phyloP scores from a whole-genome alignment of 2,113 vertebrate genomes.

The Zosterops hypoxanthus region DNA sequence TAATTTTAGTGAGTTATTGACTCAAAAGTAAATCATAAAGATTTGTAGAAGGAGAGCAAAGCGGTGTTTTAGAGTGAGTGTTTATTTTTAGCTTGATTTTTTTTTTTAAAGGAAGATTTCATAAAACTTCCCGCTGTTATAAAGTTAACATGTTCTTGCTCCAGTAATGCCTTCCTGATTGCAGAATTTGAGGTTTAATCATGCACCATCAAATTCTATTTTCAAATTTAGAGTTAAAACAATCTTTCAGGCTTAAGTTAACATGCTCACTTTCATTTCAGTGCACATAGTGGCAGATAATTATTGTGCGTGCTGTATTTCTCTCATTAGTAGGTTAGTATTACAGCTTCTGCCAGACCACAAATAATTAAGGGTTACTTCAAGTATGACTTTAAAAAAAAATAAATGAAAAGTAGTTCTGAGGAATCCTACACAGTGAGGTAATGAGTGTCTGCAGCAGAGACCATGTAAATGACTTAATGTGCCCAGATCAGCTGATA shows the following conservation, averaged over 20 bases:
- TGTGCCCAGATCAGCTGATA: background rate
- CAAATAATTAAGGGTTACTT: constrained; percentile 39
- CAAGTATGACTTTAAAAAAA: background rate
- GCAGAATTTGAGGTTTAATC: constrained; percentile 19
- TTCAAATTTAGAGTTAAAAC: constrained; percentile 21
- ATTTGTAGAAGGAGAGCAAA: constrained; percentile 41
- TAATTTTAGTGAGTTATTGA: constrained; percentile 64
- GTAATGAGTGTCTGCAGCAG: background rate
- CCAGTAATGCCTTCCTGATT: background rate
- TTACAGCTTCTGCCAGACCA: constrained; percentile 33
- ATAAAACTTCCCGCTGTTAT: background rate
- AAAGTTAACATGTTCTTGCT: background rate
- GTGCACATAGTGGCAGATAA: background rate
- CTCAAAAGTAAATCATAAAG: constrained; percentile 57
- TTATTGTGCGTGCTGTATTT: constrained; percentile 1
- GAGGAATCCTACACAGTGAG: background rate
- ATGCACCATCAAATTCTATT: constrained; percentile 32
- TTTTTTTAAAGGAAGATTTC: background rate
- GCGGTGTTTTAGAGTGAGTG: background rate
- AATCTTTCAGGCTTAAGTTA: background rate
- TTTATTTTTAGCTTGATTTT: background rate
- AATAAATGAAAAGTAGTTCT: background rate
- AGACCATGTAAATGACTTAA: background rate
- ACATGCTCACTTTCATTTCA: constrained; percentile 1
- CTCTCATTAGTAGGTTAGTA: constrained; percentile 39